phyloP scores from a whole-genome alignment of 2,888 invertebrate genomes.

The Schrankia costaestrigalis region DNA sequence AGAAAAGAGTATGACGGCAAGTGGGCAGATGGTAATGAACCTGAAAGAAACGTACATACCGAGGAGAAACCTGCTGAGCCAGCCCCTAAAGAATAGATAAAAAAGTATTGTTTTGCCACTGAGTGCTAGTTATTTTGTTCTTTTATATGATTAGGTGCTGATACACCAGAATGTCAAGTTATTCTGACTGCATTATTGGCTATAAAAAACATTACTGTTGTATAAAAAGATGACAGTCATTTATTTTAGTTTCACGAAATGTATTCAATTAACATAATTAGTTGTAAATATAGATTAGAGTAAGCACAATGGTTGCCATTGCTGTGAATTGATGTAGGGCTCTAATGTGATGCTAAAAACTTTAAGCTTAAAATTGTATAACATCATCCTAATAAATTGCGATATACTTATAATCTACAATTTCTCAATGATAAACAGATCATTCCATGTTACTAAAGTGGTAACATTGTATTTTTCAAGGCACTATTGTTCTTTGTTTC shows the following conservation, averaged over 20 bases:
- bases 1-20: conserved; percentile 84
- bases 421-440: conserved; percentile 13
- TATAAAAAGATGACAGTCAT: conserved; percentile 9
- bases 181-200: no score
- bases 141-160: conserved; percentile 23
- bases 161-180: conserved; percentile 10
- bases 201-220: neutral
- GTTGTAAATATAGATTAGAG: conserved; percentile 31
- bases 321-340: no score
- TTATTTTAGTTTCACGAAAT: conserved; percentile 14
- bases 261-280: conserved; percentile 23
- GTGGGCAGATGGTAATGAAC: conserved; percentile 82
- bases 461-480: no score
- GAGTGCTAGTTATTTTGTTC: no score
- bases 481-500: no score
- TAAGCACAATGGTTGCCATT: conserved; percentile 21
- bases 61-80: conserved; percentile 66
- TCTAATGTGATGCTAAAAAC: no score
- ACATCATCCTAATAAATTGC: no score
- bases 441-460: conserved; percentile 22
- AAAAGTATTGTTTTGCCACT: conserved; percentile 17
- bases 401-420: neutral
- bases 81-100: conserved; percentile 59
- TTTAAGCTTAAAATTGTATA: no score
- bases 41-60: conserved; percentile 49